phyloP scores from a whole-genome alignment of 2,797 vertebrate genomes.

The Gymnoscopelus braueri region DNA sequence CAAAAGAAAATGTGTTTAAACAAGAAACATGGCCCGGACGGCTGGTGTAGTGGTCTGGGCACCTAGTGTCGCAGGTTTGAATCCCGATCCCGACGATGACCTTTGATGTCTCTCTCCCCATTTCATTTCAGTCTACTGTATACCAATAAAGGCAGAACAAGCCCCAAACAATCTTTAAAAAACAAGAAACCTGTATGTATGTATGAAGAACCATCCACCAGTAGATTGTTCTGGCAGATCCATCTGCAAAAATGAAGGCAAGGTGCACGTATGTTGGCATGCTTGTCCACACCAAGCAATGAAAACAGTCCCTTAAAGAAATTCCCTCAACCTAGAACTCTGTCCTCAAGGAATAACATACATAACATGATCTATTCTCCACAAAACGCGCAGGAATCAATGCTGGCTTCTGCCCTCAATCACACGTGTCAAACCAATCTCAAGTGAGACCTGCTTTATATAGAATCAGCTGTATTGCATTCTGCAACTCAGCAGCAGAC shows the following conservation, averaged over 20 bases:
- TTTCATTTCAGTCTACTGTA: too few species aligned
- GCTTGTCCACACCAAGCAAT: not conserved
- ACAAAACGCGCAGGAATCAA: slow-evolving; percentile 1
- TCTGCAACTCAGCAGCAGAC: slow-evolving; percentile 27
- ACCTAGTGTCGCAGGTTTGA: too few species aligned
- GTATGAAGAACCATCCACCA: too few species aligned
- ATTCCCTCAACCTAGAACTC: slow-evolving; percentile 16
- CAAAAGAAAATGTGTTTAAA: not conserved
- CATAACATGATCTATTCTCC: not conserved
- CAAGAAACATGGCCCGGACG: too few species aligned
- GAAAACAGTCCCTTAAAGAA: not conserved
- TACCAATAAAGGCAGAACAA: too few species aligned
- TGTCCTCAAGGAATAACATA: not conserved
- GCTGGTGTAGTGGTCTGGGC: too few species aligned
- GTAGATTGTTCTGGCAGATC: not conserved
- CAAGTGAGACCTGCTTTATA: slow-evolving; percentile 25
- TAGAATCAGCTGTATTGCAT: slow-evolving; percentile 14
- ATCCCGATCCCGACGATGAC: too few species aligned
- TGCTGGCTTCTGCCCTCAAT: not conserved
- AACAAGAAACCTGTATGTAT: too few species aligned
- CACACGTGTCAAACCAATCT: slow-evolving; percentile 8
- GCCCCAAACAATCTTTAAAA: too few species aligned
- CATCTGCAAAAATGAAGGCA: not conserved
- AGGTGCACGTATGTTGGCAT: not conserved
- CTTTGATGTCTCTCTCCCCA: too few species aligned